These are phyloP conservation scores for Pygocentrus nattereri DNA, from an alignment of 2,797 vertebrate species.

Conservation along the genomic window DNA sequence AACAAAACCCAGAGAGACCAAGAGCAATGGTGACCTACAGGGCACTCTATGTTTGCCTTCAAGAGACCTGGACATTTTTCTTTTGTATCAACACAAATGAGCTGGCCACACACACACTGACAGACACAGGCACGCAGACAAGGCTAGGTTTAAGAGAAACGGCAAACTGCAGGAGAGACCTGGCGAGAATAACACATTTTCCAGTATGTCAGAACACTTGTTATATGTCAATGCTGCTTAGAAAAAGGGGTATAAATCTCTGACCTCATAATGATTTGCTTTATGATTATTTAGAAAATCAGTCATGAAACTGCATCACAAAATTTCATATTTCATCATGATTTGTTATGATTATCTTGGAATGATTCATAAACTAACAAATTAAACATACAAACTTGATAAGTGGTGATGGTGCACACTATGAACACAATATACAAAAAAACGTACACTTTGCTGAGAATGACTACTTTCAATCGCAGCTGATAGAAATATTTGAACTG, in stretches of 20 bases:
- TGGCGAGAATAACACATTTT: no score
- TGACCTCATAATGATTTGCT: no score
- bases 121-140: background rate
- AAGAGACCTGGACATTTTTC: background rate
- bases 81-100: slow-evolving; percentile 39
- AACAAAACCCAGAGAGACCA: background rate
- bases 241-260: no score
- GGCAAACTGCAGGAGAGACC: background rate
- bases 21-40: background rate
- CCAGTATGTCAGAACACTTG: background rate
- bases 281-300: no score
- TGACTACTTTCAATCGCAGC: background rate
- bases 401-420: background rate
- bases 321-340: no score
- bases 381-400: background rate
- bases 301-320: no score
- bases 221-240: background rate
- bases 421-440: background rate
- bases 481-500: background rate
- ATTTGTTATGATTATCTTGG: no score
- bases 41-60: background rate
- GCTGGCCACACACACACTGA: background rate
- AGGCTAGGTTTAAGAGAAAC: background rate
- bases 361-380: no score
- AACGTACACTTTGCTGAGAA: background rate